Evolutionary conservation across 2,888 invertebrate genomes (phyloP), one percentile per base, ranked within the genome.

Genomic region (Spialia ferax): DNA sequence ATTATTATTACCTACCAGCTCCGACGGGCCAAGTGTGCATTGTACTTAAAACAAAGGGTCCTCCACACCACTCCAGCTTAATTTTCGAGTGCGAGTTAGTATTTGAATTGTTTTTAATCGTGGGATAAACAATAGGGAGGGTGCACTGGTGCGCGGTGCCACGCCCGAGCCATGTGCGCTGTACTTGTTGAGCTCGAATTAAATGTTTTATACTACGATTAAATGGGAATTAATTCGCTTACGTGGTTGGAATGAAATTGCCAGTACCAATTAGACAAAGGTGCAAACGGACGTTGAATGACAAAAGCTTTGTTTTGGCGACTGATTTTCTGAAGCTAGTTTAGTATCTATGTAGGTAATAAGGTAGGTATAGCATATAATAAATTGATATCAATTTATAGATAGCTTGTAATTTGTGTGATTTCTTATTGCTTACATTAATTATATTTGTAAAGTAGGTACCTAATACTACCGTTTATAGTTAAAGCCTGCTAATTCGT

Each of bases 41-140:
- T 93, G 93, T 92, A 80, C 81, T 80, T 88, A 89, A 93, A 93
- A 93, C 92, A 93, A 93, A 90, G 83, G 84, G 81, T 77, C 76
- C 79, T 73, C 81, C 82, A 88, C 78, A 86, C 86, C 87, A 89
- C 89, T 92, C 85, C 79, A 91, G 91, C 86, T 93, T 91, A 93
- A 92, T 92, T 92, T 93, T 90, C 75, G 88, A 93, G 92, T 86
- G 87, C 87, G 91, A 88, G 89, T 92, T 93, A 93, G 92, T 90
- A 83, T 91, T 91, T 90, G 91, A 92, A 91, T 91, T 90, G 88
- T 87, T 89, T 88, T 88, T 92, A 93, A 93, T 93, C 93, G 93
- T 90, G 91, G 91, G 91, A 93, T 93, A 93, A 92, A 93, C 91
- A 93, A 93, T 89, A 77, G 88, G 84, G 85, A 78, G 87, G 82